These are phyloP conservation scores for Fopius arisanus DNA, from an alignment of 1,140 invertebrate genomes.

Conservation along the genomic window DNA sequence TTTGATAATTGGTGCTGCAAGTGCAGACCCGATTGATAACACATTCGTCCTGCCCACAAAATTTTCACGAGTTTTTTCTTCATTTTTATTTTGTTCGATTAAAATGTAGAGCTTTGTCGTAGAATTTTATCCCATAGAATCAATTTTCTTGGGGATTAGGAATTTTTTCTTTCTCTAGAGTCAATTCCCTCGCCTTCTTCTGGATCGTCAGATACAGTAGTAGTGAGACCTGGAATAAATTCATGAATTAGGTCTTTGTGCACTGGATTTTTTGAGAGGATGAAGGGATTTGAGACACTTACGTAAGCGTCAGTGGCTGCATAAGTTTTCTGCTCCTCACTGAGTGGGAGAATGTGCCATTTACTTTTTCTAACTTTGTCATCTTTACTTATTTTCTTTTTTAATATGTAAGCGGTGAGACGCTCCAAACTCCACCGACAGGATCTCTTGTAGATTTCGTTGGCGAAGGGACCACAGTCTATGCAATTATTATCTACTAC, in stretches of 20 bases:
- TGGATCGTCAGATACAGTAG: conserved; percentile 49
- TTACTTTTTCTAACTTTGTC: conserved; percentile 69
- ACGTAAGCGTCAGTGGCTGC: conserved; percentile 76
- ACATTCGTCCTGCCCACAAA: conserved; percentile 68
- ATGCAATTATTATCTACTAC: conserved; percentile 69
- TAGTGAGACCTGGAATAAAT: conserved; percentile 50
- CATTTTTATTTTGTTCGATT: neutral
- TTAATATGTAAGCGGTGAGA: conserved; percentile 64
- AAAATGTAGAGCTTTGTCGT: neutral
- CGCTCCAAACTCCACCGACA: conserved; percentile 71
- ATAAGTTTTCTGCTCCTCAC: conserved; percentile 67
- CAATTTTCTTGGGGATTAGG: neutral
- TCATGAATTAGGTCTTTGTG: conserved; percentile 17
- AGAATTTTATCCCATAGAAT: neutral
- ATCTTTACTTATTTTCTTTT: conserved; percentile 67
- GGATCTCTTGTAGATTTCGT: conserved; percentile 63
- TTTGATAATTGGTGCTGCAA: conserved; percentile 70
- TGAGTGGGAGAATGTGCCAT: conserved; percentile 69
- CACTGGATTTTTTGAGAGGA: neutral
- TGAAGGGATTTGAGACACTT: conserved; percentile 40
- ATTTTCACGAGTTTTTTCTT: conserved; percentile 64
- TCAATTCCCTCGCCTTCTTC: conserved; percentile 38
- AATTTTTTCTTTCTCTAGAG: conserved; percentile 16
- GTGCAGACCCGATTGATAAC: conserved; percentile 70
- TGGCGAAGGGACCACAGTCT: conserved; percentile 68